Conservation (phyloP, 23 tunicate species). For the Pegea sp. region DNA sequence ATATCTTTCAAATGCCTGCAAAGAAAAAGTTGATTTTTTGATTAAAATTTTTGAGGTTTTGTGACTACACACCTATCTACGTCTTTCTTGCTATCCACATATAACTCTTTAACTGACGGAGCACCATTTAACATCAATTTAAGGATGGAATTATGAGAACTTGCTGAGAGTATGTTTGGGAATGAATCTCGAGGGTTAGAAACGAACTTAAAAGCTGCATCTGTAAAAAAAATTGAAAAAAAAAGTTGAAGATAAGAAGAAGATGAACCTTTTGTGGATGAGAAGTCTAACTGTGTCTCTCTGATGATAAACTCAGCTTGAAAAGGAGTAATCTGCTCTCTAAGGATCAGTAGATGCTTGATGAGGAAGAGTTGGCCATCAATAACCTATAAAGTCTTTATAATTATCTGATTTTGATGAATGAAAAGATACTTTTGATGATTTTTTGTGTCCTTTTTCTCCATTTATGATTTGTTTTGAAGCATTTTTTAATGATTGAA, state of each 20-base stretch:
- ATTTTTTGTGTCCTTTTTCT: conserved; percentile 3
- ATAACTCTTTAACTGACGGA: conserved; percentile 89
- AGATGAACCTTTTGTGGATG: conserved; percentile 39
- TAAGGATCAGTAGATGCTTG: conserved; percentile 77
- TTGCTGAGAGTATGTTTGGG: conserved; percentile 47
- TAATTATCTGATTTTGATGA: conserved; percentile 15
- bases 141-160: conserved; percentile 46
- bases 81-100: conserved; percentile 92
- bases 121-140: conserved; percentile 70
- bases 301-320: conserved; percentile 81
- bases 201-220: conserved; percentile 39
- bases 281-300: conserved; percentile 94
- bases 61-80: conserved; percentile 42
- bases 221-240: conserved; percentile 3
- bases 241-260: background rate
- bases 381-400: conserved; percentile 6
- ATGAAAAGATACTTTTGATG: conserved; percentile 1
- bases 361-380: conserved; percentile 88
- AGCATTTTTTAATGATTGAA: conserved; percentile 69
- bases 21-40: background rate
- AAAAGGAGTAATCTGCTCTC: conserved; percentile 92
- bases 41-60: background rate
- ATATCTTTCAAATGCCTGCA: conserved; percentile 53
- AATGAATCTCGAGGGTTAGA: conserved; percentile 13
- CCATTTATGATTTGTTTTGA: conserved; percentile 31